A percentile compares a stretch with the other conserved stretches of the same genome.
These are phyloP conservation scores for Mormoops blainvillei DNA, from an alignment of 2,113 vertebrate genomes.

Conservation along the genomic window DNA sequence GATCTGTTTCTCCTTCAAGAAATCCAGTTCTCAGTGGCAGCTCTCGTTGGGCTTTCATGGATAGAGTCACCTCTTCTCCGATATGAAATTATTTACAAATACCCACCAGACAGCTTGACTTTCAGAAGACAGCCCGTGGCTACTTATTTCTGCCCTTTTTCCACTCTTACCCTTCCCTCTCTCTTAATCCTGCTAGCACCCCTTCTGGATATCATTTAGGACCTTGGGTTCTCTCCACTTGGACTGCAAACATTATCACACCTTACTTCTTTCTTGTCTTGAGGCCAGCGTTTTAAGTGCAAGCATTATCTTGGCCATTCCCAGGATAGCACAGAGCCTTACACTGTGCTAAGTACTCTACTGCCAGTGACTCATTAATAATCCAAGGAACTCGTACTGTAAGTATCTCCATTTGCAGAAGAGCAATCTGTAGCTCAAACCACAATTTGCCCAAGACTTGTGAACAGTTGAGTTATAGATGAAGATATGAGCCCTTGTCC, in stretches of 20 bases:
- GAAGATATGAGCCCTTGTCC: background rate
- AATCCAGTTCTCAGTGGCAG: background rate
- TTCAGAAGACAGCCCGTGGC: background rate
- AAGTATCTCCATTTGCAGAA: background rate
- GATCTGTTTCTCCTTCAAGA: background rate
- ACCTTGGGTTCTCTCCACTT: background rate
- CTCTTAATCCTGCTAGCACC: background rate
- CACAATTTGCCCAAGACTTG: background rate
- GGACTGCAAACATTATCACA: background rate
- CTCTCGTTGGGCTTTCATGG: background rate
- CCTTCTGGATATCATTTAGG: background rate
- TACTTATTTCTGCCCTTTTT: background rate
- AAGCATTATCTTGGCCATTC: background rate
- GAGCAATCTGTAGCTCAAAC: background rate
- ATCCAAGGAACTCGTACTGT: background rate
- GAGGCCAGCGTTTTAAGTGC: background rate
- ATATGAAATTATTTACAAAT: background rate
- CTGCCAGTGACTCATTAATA: background rate
- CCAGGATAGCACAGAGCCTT: background rate
- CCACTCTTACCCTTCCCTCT: background rate
- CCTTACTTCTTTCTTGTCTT: background rate
- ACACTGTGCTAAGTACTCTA: background rate
- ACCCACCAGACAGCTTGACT: background rate
- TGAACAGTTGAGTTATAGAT: background rate
- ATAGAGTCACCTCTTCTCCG: background rate